Conservation (phyloP, 2,113 vertebrate genomes). For the Gracilinanus agilis region DNA sequence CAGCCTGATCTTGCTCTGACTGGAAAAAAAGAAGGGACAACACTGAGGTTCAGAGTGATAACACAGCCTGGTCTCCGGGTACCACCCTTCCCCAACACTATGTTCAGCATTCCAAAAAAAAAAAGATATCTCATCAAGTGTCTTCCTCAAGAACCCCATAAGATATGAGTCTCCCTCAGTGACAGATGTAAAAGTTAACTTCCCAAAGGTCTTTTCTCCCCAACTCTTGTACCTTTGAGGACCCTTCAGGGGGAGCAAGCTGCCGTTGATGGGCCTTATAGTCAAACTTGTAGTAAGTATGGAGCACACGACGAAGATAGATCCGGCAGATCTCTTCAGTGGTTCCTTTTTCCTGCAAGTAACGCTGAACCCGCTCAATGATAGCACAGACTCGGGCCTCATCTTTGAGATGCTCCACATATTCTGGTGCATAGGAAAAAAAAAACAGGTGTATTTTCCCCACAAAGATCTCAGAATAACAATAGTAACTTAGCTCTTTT, state of each 20-base stretch:
- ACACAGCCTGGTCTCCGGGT: not conserved
- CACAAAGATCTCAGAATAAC: not conserved
- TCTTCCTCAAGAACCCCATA: not conserved
- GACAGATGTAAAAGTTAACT: not conserved
- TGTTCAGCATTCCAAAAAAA: not conserved
- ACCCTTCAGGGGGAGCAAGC: constrained; percentile 88
- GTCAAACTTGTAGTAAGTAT: constrained; percentile 97
- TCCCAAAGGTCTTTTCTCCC: not conserved
- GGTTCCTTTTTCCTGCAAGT: constrained; percentile 90
- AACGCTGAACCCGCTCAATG: constrained; percentile 89
- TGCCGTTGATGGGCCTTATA: constrained; percentile 93
- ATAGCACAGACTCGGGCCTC: constrained; percentile 90
- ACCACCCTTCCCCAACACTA: not conserved
- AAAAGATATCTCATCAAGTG: not conserved
- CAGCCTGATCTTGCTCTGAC: constrained; percentile 94
- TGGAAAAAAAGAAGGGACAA: constrained; percentile 45
- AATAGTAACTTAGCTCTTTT: not conserved
- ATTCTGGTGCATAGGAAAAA: constrained; percentile 83
- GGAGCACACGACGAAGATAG: constrained; percentile 91
- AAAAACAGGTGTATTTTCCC: no score
- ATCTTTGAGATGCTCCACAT: constrained; percentile 94
- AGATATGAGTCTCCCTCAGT: not conserved
- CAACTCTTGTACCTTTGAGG: constrained; percentile 87
- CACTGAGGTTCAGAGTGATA: not conserved
- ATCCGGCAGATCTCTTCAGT: constrained; percentile 92